Percentiles rank a stretch among this genome's conserved stretches.
These are phyloP conservation scores for Metallyticus violacea DNA, from an alignment of 2,888 invertebrate species.

Conservation along the genomic window DNA sequence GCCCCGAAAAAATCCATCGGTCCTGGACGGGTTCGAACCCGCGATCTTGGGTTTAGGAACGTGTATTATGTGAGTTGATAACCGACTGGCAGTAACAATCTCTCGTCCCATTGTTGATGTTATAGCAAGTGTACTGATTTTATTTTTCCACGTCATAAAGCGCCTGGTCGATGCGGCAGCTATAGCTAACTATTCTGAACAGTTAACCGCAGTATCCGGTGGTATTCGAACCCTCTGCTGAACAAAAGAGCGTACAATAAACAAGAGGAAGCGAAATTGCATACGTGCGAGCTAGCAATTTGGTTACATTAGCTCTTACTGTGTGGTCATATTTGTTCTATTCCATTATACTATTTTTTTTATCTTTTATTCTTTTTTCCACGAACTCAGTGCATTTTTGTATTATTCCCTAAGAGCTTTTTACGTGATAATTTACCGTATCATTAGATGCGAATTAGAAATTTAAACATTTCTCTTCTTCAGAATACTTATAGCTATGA, in stretches of 20 bases:
- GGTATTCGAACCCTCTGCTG: neutral
- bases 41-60: too few species aligned
- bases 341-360: neutral
- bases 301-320: neutral
- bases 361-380: neutral
- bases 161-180: too few species aligned
- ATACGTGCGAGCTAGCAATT: neutral
- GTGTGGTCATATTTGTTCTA: neutral
- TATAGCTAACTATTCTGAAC: neutral
- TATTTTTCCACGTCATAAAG: neutral
- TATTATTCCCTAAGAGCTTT: neutral
- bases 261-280: neutral
- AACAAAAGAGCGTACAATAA: neutral
- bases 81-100: neutral
- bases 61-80: too few species aligned
- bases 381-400: neutral
- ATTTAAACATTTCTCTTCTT: too few species aligned
- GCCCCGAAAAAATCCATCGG: too few species aligned
- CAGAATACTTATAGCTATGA: too few species aligned
- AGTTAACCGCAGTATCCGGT: neutral
- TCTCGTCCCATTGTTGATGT: neutral
- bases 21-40: too few species aligned
- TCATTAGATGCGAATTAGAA: neutral
- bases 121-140: neutral
- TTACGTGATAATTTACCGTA: neutral